Evolutionary conservation across 2,888 invertebrate genomes (phyloP).

Genomic region (Hydriomena furcata): DNA sequence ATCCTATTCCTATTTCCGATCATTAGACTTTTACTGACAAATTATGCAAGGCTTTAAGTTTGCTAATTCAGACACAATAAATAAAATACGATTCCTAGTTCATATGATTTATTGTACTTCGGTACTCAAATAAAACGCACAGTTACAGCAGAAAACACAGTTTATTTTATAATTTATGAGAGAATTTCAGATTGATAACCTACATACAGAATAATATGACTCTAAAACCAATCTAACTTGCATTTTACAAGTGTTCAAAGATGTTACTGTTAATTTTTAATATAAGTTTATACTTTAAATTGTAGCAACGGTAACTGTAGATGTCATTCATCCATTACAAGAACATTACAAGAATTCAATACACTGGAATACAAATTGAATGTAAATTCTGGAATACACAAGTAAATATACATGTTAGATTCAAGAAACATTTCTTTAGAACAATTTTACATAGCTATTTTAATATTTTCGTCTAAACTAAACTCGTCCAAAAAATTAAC

Average conservation of each 20-base stretch:
- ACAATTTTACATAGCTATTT: constrained; percentile 71
- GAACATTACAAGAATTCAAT: constrained; percentile 71
- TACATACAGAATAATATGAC: constrained; percentile 82
- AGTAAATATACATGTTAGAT: constrained; percentile 44
- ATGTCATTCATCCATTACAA: constrained; percentile 73
- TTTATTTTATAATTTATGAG: constrained; percentile 85
- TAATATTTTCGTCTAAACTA: constrained; percentile 77
- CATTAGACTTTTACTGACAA: too few species aligned
- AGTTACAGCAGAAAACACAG: constrained; percentile 83
- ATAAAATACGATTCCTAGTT: too few species aligned
- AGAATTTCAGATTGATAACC: constrained; percentile 84
- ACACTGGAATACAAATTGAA: constrained; percentile 69
- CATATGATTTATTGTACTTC: too few species aligned
- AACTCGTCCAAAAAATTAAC: constrained; percentile 72
- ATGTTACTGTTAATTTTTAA: constrained; percentile 63
- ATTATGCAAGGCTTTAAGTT: too few species aligned
- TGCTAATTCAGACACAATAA: too few species aligned
- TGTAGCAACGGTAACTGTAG: constrained; percentile 52
- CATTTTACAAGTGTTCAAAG: constrained; percentile 73
- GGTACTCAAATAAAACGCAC: constrained; percentile 41
- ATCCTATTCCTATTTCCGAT: too few species aligned
- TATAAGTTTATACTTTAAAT: constrained; percentile 39
- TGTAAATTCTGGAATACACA: constrained; percentile 71
- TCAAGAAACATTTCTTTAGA: constrained; percentile 63
- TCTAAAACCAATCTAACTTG: constrained; percentile 82